Conservation (phyloP, 2,888 invertebrate species). For the Stenurella melanura region DNA sequence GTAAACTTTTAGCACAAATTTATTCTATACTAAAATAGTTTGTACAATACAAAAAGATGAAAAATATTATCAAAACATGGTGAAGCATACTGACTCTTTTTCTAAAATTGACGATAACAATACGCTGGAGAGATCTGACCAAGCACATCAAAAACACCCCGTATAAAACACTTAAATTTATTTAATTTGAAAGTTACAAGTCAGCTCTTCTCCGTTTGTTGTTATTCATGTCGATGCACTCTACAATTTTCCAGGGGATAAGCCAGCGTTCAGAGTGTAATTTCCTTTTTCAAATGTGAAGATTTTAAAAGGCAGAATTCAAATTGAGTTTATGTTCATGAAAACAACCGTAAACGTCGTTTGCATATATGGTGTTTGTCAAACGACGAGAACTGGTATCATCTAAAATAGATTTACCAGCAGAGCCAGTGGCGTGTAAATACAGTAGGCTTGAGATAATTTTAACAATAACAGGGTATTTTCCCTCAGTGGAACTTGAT, state of each 20-base stretch:
- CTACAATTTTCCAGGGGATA: not conserved
- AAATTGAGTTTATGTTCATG: conserved; percentile 10
- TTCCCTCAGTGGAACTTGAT: no score
- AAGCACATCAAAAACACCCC: no score
- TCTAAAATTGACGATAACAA: no score
- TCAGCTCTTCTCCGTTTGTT: not conserved
- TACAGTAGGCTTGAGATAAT: not conserved
- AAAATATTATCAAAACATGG: no score
- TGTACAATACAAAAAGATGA: no score
- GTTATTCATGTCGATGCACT: not conserved
- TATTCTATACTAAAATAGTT: no score
- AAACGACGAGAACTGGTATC: conserved; percentile 11
- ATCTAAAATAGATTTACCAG: conserved; percentile 20
- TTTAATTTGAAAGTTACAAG: no score
- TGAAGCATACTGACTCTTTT: no score
- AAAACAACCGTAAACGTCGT: conserved; percentile 30
- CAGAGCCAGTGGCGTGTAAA: not conserved
- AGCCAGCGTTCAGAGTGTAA: conserved; percentile 4
- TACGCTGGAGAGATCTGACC: no score
- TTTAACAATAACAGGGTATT: not conserved
- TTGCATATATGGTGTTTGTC: conserved; percentile 29
- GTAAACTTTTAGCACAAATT: no score
- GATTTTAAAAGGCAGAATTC: conserved; percentile 19
- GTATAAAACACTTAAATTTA: no score
- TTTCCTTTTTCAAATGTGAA: conserved; percentile 12